phyloP scores from a whole-genome alignment of 2,797 vertebrate species.

The Meda fulgida region DNA sequence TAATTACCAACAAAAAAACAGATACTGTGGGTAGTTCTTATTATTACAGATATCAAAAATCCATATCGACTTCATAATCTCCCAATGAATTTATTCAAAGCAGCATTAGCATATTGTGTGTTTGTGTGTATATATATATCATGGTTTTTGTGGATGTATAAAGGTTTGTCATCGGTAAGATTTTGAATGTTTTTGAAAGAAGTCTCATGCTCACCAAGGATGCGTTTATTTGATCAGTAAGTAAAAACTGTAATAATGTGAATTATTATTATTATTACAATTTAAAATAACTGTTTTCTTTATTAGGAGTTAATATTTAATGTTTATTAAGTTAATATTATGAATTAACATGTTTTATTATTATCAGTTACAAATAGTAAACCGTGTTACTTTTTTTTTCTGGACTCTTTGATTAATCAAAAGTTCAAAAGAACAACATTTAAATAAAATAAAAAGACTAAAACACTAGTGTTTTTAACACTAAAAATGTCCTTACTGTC shows the following conservation, averaged over 20 bases:
- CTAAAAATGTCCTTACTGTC: not conserved
- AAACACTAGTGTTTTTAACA: no score
- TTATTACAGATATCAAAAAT: constrained; percentile 16
- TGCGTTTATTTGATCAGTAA: not conserved
- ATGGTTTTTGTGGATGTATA: not conserved
- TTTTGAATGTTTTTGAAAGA: not conserved
- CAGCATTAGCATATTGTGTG: not conserved
- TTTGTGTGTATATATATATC: not conserved
- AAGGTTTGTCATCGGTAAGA: not conserved
- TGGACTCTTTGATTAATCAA: no score
- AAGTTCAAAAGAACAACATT: no score
- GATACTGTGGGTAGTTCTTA: not conserved
- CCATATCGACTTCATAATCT: not conserved
- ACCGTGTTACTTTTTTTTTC: not conserved
- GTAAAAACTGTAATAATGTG: not conserved
- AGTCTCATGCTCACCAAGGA: not conserved
- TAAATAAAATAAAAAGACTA: not conserved
- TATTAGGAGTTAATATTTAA: no score
- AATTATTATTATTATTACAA: not conserved
- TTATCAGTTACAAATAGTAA: not conserved
- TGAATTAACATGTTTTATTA: no score
- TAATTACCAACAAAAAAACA: constrained; percentile 27
- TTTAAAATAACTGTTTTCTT: not conserved
- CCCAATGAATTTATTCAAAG: constrained; percentile 3
- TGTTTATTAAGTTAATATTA: no score